Base-by-base conservation (phyloP, 2,113 vertebrate genomes). In the Engystomops pustulosus region DNA sequence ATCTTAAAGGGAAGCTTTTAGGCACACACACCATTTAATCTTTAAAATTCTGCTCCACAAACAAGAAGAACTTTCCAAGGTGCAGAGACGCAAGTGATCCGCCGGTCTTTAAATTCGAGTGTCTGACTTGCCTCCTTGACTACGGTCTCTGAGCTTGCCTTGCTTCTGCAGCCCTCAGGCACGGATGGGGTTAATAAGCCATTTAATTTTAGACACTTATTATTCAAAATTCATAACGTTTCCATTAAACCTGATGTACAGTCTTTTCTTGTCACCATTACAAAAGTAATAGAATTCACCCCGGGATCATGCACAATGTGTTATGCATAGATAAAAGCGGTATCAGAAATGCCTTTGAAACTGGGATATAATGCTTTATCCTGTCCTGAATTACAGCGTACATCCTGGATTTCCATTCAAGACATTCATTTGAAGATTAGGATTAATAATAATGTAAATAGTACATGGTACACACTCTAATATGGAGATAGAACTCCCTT, bases 211-310 rank as follows among this genome's bases (percentile, higher is more conserved):
- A 84, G 81, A 47, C 81, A 74, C 53, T 83, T 41, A 75, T 83
- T 83, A 83, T 83, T 83, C 81, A 76, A 47, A 83, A 83, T 77
- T 76, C 58, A 44, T 49, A 84, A 76, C 41, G 60, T 76, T 84
- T 67, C 81, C 58, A 84, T 84, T 84, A 84, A 84, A 84, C 81
- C 81, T 68, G 72, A 84, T 67, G 81, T 77, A 83, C 55, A 76
- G 81, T 68, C 81, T 84, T 84, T 84, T 77, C 81, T 67, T 77
- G 81, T 84, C 81, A 84, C 71, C 53, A 84, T 75, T 84, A 84
- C 81, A 84, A 84, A 84, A 84, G 81, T 84, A 84, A 84, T 84
- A 68, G 81, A 84, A 76, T 84, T 84, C 81, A 84, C 81, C 81
- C 58, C 44, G 58, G 81, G 81, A 84, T 84, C 81, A 84, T 84